Base-by-base conservation (phyloP, 2,113 vertebrate species). In the Trematomus loennbergii region DNA sequence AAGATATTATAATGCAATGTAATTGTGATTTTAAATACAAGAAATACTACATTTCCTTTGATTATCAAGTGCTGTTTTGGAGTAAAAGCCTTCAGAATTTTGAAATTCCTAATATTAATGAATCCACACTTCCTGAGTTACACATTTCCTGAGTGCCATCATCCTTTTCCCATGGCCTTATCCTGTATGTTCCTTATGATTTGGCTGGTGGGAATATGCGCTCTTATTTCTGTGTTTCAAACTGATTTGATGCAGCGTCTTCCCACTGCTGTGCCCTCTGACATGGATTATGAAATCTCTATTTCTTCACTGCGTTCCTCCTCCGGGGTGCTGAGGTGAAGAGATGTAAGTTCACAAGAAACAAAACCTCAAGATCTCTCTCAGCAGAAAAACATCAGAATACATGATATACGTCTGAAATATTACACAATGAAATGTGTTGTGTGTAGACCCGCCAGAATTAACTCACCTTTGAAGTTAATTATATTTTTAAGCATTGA, bases 231-330 rank as follows among this genome's bases (percentile, higher is more conserved):
- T 68, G 69, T 1, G 8, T 40, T 77, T 76, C 50, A 66, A 43
- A 62, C 68, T 11, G 57, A 29, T 72, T 69, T 1, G 22, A 57
- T 70, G 48, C 29, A 13, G 22, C 2, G 1, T 4, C 2, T 4
- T 36, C 17, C 12, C 49, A 12, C 60, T 33, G 54, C 46, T 29
- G 43, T 55, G 57, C 15, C 54, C 67, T 66, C 67, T 61, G 65
- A 3, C 53, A 17, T 63, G 25, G 66, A n/a, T 79, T 67, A 73
- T 59, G 45, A 75, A 84, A 75, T 60, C 1, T 54, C 9, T 0
- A 6, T 74, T 80, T 78, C 62, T 72, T 65, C 50, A 64, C n/a
- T 43, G 63, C 69, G 72, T 29, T 16, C 50, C 59, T 46, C 12
- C 64, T 58, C 17, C 1, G 6, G 2, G 60, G 60, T 13, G 16